A percentile compares a stretch with the other conserved stretches of the same genome.
Evolutionary conservation across 2,888 invertebrate species (phyloP).

Genomic region (Itoplectis maculator): DNA sequence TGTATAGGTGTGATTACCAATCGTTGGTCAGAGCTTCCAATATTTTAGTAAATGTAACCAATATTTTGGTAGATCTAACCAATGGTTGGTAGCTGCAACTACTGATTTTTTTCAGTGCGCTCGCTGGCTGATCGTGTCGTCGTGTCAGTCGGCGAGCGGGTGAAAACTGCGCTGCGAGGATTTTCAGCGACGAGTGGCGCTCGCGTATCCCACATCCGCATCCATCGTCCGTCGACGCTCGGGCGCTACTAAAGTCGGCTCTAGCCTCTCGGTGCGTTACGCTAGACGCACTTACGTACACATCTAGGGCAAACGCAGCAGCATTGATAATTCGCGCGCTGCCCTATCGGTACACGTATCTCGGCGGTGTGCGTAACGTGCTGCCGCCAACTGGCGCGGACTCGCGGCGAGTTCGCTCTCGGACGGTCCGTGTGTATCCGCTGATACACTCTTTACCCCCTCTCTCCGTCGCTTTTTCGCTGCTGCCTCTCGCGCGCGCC

Average conservation of each 20-base stretch:
- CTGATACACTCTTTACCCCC: conserved; percentile 1
- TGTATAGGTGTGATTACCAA: too few relatives aligned
- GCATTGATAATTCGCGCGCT: conserved; percentile 40
- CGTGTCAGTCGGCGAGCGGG: not conserved
- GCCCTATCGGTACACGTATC: conserved; percentile 6
- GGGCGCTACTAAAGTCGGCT: conserved; percentile 46
- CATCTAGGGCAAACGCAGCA: conserved; percentile 46
- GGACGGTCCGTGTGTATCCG: conserved; percentile 30
- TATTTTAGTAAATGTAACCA: too few relatives aligned
- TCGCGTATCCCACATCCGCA: not conserved
- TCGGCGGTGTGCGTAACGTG: conserved; percentile 40
- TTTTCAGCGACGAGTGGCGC: not conserved
- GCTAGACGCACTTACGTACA: conserved; percentile 46
- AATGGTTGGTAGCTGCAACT: too few relatives aligned
- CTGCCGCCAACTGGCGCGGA: conserved; percentile 57
- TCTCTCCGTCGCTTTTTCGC: not conserved
- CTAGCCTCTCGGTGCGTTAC: conserved; percentile 25
- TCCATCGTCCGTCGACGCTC: conserved; percentile 51
- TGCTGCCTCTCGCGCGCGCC: conserved; percentile 15
- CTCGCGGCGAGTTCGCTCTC: conserved; percentile 55
- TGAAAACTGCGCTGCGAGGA: not conserved
- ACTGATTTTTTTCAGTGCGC: too few relatives aligned
- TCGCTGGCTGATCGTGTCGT: not conserved
- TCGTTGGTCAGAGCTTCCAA: too few relatives aligned
- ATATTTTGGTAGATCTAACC: too few relatives aligned